Conservation (phyloP, 2,888 invertebrate species). For the Heteromyza rotundicornis region DNA sequence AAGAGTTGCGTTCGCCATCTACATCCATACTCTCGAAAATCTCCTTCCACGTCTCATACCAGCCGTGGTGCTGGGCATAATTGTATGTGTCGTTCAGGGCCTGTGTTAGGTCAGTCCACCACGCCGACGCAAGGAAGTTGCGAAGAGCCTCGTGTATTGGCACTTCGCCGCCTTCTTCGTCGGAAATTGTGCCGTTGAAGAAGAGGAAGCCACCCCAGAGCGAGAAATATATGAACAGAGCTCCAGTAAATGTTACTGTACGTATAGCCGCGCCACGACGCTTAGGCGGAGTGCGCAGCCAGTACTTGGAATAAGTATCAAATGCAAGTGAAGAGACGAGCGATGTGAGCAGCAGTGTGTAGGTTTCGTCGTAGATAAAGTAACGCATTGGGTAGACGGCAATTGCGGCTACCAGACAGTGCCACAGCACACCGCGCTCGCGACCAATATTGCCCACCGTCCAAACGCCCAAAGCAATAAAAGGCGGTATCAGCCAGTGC, state of each 20-base stretch:
- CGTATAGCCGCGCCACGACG: slow-evolving; percentile 65
- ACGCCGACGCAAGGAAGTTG: slow-evolving; percentile 89
- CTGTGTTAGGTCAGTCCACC: slow-evolving; percentile 83
- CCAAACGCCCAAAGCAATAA: slow-evolving; percentile 82
- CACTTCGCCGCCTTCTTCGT: slow-evolving; percentile 84
- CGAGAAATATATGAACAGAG: slow-evolving; percentile 72
- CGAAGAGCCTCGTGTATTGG: slow-evolving; percentile 86
- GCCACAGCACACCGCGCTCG: slow-evolving; percentile 76
- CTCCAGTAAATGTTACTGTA: slow-evolving; percentile 67
- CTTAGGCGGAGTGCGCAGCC: slow-evolving; percentile 72
- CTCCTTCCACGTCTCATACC: slow-evolving; percentile 86
- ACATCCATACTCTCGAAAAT: slow-evolving; percentile 87
- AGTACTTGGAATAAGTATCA: slow-evolving; percentile 78
- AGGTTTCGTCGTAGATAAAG: slow-evolving; percentile 76
- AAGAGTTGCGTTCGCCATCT: slow-evolving; percentile 88
- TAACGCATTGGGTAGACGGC: slow-evolving; percentile 72
- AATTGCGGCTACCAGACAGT: slow-evolving; percentile 74
- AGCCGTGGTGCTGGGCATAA: slow-evolving; percentile 85
- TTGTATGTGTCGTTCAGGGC: slow-evolving; percentile 76
- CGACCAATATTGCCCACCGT: slow-evolving; percentile 89
- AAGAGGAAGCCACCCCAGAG: slow-evolving; percentile 82
- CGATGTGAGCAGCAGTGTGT: slow-evolving; percentile 73
- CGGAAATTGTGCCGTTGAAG: slow-evolving; percentile 86
- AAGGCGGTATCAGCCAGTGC: slow-evolving; percentile 76
- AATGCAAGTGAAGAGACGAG: slow-evolving; percentile 73